Percentiles rank a stretch among this genome's conserved stretches.
Conservation (phyloP, 2,888 invertebrate genomes). For the Lasioglossum calceatum region DNA sequence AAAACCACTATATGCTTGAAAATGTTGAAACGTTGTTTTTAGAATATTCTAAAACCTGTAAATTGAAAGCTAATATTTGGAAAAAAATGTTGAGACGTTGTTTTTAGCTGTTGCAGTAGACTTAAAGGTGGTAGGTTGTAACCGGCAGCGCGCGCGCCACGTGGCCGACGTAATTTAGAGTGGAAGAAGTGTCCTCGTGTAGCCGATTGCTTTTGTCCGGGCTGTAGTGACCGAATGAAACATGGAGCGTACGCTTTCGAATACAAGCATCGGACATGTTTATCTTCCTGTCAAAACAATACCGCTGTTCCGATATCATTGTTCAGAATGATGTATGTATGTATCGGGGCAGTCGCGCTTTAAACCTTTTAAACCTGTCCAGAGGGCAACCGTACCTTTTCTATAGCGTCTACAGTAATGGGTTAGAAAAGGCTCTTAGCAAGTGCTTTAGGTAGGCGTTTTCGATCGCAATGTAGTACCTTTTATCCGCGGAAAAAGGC, state of each 20-base stretch:
- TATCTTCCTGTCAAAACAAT: constrained; percentile 41
- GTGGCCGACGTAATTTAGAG: background rate
- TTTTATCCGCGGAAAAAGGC: constrained; percentile 78
- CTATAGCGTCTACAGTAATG: constrained; percentile 61
- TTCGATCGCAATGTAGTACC: constrained; percentile 76
- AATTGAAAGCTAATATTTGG: too few relatives aligned
- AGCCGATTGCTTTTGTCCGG: background rate
- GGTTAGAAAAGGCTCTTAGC: constrained; percentile 79
- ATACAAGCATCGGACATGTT: background rate
- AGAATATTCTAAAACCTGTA: too few relatives aligned
- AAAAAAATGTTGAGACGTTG: background rate
- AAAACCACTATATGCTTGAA: too few relatives aligned
- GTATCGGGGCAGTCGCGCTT: constrained; percentile 60
- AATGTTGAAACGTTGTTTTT: too few relatives aligned
- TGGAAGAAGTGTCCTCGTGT: background rate
- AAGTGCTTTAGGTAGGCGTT: constrained; percentile 78
- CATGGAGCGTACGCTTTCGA: background rate
- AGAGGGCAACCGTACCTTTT: constrained; percentile 56
- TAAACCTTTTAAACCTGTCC: constrained; percentile 69
- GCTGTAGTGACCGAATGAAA: background rate
- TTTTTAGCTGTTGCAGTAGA: background rate
- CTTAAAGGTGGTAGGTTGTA: background rate
- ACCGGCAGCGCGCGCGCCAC: background rate
- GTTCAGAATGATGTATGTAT: constrained; percentile 48
- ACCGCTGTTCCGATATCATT: constrained; percentile 48